Percentiles rank a stretch among this genome's conserved stretches.
Evolutionary conservation across 1,140 invertebrate species (phyloP).

Genomic region (Aphelinus certus): DNA sequence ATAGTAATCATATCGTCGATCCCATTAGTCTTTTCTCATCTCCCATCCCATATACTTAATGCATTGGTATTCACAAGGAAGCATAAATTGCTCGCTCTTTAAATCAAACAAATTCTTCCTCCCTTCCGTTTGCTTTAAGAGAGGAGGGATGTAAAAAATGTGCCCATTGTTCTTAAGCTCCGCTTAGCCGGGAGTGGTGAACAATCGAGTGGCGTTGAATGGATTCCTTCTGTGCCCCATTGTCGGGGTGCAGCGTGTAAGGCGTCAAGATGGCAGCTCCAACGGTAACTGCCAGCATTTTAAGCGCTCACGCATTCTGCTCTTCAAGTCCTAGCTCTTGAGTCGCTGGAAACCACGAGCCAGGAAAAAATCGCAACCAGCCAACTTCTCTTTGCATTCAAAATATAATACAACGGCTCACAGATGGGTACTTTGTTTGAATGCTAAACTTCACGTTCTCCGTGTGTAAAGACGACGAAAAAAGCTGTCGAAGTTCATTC

Average conservation of each 20-base stretch:
- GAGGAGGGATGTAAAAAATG: conserved; percentile 34
- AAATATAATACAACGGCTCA: no score
- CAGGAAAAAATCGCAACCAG: background rate
- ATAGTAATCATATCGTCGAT: no score
- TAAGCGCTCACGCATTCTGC: background rate
- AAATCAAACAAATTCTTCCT: background rate
- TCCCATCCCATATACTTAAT: no score
- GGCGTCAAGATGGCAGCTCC: background rate
- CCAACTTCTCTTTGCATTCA: background rate
- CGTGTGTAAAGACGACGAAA: background rate
- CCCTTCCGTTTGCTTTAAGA: conserved; percentile 22
- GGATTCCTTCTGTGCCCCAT: conserved; percentile 9
- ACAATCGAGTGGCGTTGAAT: conserved; percentile 25
- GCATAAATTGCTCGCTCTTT: background rate
- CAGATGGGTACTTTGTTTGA: no score
- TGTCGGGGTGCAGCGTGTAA: background rate
- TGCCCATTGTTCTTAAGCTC: conserved; percentile 30
- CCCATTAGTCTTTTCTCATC: no score
- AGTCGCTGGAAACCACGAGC: no score
- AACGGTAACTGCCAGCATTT: background rate
- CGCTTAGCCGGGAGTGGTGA: background rate
- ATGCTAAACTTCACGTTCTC: no score
- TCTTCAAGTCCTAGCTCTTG: background rate
- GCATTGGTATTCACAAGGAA: background rate
- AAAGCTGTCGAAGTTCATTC: conserved; percentile 46